Evolutionary conservation across 2,888 invertebrate species (phyloP).

Genomic region (Macrosoma leucophasiata): DNA sequence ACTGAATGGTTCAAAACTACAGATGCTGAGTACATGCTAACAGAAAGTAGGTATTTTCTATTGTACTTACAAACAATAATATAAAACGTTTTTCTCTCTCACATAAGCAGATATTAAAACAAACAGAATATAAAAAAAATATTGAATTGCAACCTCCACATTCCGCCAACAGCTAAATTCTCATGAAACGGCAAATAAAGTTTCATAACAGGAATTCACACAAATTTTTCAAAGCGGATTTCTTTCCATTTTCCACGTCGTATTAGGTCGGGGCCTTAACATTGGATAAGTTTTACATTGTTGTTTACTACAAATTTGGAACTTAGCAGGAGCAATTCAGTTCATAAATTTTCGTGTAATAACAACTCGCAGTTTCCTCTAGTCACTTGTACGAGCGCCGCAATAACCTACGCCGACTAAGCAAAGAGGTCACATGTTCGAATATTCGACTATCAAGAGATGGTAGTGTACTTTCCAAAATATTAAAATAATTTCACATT

Average conservation of each 20-base stretch:
- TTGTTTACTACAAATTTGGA: constrained; percentile 70
- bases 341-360: constrained; percentile 61
- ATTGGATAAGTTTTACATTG: constrained; percentile 67
- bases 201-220: constrained; percentile 47
- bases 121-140: no score
- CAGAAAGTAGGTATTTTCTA: no score
- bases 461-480: no score
- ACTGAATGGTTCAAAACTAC: no score
- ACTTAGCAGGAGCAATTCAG: constrained; percentile 53
- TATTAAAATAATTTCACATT: no score
- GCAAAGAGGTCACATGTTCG: constrained; percentile 40
- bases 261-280: constrained; percentile 53
- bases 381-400: constrained; percentile 60
- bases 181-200: constrained; percentile 41
- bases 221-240: constrained; percentile 52
- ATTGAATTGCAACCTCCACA: no score
- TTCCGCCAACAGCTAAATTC: constrained; percentile 32
- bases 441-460: no score
- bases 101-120: no score
- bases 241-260: constrained; percentile 51
- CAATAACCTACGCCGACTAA: constrained; percentile 48
- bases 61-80: background rate
- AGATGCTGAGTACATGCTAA: no score
- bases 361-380: constrained; percentile 61
- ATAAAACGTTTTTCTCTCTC: no score